These are phyloP conservation scores for Orthosia incerta DNA, from an alignment of 2,888 invertebrate species.

Conservation along the genomic window DNA sequence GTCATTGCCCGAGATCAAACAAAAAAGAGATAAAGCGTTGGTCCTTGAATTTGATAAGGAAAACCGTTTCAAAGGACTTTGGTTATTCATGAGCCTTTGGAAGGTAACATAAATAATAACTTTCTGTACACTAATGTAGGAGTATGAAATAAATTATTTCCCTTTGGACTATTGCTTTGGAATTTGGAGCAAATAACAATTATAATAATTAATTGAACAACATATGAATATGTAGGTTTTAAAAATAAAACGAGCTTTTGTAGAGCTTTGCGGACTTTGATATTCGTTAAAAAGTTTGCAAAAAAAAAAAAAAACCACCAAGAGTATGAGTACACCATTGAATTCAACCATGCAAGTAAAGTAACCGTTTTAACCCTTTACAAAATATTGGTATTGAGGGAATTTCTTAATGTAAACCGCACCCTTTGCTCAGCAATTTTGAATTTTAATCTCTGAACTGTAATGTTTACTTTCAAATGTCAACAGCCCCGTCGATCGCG, in stretches of 20 bases:
- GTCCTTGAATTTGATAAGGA: constrained; percentile 45
- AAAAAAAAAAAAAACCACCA: constrained; percentile 55
- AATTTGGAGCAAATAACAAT: constrained; percentile 20
- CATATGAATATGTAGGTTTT: not conserved
- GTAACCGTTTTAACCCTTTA: constrained; percentile 73
- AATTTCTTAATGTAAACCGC: constrained; percentile 69
- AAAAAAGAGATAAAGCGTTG: constrained; percentile 44
- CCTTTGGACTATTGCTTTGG: constrained; percentile 5
- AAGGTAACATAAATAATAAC: constrained; percentile 44
- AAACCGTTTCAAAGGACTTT: constrained; percentile 50
- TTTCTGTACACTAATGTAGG: constrained; percentile 33
- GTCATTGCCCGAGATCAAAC: constrained; percentile 57
- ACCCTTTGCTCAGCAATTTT: constrained; percentile 57
- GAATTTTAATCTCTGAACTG: constrained; percentile 61
- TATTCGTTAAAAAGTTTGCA: constrained; percentile 10
- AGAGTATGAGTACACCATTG: constrained; percentile 69
- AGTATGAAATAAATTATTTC: constrained; percentile 25
- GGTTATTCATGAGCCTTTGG: constrained; percentile 50
- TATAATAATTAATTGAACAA: constrained; percentile 2
- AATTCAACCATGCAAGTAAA: constrained; percentile 74
- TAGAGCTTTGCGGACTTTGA: constrained; percentile 20
- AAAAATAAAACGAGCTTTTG: not conserved
- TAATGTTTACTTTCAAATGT: constrained; percentile 71
- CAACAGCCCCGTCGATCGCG: constrained; percentile 60
- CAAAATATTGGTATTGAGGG: constrained; percentile 78